Percentiles rank a stretch among this genome's conserved stretches.
Evolutionary conservation across 2,797 vertebrate genomes (phyloP).

Genomic region (Pygocentrus nattereri): DNA sequence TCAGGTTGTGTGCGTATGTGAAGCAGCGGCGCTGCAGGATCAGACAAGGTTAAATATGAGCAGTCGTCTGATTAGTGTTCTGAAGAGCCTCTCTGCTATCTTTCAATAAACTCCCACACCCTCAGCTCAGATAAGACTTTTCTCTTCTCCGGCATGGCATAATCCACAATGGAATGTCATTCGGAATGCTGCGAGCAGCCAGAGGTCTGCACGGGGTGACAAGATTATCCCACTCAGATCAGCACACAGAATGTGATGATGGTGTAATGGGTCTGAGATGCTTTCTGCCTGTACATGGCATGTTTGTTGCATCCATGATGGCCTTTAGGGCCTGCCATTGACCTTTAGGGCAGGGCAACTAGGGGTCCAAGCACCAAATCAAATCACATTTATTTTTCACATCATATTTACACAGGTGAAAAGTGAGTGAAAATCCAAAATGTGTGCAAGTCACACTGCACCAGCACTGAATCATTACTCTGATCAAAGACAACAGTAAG

Average conservation of each 20-base stretch:
- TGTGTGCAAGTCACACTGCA: too few species aligned
- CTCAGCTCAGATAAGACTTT: slow-evolving; percentile 41
- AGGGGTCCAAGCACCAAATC: not conserved
- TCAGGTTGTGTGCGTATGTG: slow-evolving; percentile 29
- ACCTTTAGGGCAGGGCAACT: not conserved
- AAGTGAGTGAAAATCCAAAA: too few species aligned
- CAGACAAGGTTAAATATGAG: slow-evolving; percentile 38
- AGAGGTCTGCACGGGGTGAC: not conserved
- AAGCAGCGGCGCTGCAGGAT: slow-evolving; percentile 19
- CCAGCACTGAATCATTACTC: too few species aligned
- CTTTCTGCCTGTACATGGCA: not conserved
- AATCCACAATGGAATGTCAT: slow-evolving; percentile 38
- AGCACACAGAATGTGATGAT: not conserved
- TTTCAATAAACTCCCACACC: slow-evolving; percentile 28
- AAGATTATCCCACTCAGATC: slow-evolving; percentile 1
- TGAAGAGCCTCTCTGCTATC: slow-evolving; percentile 30
- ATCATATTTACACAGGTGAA: too few species aligned
- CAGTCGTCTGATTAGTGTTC: slow-evolving; percentile 46
- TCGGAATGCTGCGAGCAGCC: not conserved
- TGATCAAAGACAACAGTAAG: too few species aligned
- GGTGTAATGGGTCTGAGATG: not conserved
- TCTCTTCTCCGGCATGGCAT: slow-evolving; percentile 16
- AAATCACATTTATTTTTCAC: too few species aligned
- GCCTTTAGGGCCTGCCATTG: not conserved
- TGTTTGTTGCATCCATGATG: not conserved